Conservation (phyloP, 2,113 vertebrate species). For the Cricetomys ansorgei region DNA sequence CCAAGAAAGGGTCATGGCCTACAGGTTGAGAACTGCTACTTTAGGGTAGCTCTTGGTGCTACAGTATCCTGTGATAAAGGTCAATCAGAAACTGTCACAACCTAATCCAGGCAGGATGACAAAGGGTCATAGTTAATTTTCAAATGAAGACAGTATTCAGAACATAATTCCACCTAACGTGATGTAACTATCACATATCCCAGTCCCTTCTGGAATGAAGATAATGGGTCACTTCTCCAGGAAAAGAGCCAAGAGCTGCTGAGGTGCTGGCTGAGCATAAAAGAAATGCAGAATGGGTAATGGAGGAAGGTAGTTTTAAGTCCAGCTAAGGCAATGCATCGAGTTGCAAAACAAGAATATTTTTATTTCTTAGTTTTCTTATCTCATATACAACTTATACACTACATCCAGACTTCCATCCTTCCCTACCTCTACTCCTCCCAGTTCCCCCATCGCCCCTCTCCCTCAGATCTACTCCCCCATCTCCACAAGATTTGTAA, state of each 20-base stretch:
- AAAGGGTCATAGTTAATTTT: not conserved
- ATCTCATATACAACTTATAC: no score
- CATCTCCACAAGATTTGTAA: not conserved
- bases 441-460: no score
- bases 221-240: not conserved
- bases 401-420: no score
- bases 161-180: not conserved
- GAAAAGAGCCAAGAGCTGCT: not conserved
- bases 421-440: no score
- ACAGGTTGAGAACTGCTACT: no score
- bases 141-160: not conserved
- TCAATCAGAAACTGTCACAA: no score
- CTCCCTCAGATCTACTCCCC: no score
- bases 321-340: not conserved
- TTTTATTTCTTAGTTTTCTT: no score
- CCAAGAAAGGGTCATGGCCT: no score
- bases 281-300: no score
- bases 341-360: not conserved
- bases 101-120: not conserved
- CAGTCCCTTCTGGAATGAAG: not conserved
- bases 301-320: not conserved
- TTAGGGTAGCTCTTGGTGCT: not conserved
- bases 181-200: not conserved
- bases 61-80: no score
- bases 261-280: not conserved